Evolutionary conservation across 2,888 invertebrate genomes (phyloP).

Genomic region (Leucoptera coffeella): DNA sequence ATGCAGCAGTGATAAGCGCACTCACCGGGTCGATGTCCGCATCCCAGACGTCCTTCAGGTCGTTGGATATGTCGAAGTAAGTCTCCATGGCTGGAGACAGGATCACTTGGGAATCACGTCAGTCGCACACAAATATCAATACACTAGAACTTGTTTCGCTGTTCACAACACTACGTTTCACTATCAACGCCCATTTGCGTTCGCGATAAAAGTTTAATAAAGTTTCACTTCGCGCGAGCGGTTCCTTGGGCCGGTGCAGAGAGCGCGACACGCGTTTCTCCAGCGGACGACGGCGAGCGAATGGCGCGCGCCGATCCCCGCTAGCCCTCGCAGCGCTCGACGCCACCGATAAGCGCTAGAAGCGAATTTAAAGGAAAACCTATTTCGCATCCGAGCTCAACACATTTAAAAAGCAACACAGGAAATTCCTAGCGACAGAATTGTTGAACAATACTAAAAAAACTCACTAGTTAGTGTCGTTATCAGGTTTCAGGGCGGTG

Average conservation of each 20-base stretch:
- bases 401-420: too few species aligned
- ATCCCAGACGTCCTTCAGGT: constrained; percentile 77
- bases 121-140: not conserved
- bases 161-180: constrained; percentile 29
- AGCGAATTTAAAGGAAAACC: too few species aligned
- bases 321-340: too few species aligned
- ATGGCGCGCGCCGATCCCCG: too few species aligned
- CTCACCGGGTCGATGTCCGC: constrained; percentile 79
- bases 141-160: not conserved
- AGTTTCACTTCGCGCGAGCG: constrained; percentile 41
- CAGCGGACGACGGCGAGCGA: constrained; percentile 27
- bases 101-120: not conserved
- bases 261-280: constrained; percentile 14
- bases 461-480: too few species aligned
- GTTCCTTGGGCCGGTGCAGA: constrained; percentile 11
- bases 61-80: constrained; percentile 69
- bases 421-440: too few species aligned
- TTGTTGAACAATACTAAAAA: too few species aligned
- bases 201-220: constrained; percentile 24
- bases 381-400: too few species aligned
- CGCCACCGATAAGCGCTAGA: too few species aligned
- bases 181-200: constrained; percentile 42
- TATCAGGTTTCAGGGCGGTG: too few species aligned
- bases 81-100: constrained; percentile 59
- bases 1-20: constrained; percentile 16